These are phyloP conservation scores for Rhyzopertha dominica DNA, from an alignment of 1,140 invertebrate species.

Conservation along the genomic window DNA sequence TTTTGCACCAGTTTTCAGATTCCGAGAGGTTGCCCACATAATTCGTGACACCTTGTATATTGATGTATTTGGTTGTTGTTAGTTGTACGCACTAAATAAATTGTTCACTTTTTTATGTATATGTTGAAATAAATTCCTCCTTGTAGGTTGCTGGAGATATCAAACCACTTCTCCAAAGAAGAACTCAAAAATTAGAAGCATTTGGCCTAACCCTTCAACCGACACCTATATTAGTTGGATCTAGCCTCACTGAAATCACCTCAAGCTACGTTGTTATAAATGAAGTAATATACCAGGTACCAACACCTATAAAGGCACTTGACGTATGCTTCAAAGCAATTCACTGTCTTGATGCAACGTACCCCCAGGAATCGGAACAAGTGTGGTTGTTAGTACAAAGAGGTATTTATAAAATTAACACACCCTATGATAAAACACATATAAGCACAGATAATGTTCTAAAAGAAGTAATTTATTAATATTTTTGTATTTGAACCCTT, in stretches of 20 bases:
- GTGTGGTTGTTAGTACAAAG: not conserved
- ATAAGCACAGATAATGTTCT: too few relatives aligned
- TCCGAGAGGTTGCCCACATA: too few relatives aligned
- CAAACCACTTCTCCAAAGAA: not conserved
- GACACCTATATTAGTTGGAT: not conserved
- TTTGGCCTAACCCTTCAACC: constrained; percentile 1
- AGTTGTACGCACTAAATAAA: too few relatives aligned
- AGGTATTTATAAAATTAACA: too few relatives aligned
- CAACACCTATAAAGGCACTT: not conserved
- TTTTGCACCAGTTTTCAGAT: too few relatives aligned
- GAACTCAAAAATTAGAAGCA: not conserved
- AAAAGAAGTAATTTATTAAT: too few relatives aligned
- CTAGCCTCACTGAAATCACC: not conserved
- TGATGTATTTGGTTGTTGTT: too few relatives aligned
- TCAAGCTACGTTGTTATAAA: not conserved
- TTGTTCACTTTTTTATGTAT: too few relatives aligned
- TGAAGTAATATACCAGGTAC: not conserved
- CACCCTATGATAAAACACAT: too few relatives aligned
- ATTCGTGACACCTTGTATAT: too few relatives aligned
- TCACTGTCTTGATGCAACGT: not conserved
- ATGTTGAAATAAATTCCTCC: too few relatives aligned
- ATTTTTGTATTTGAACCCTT: too few relatives aligned
- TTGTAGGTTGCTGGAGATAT: constrained; percentile 4
- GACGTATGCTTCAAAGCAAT: not conserved
- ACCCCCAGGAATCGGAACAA: not conserved